Evolutionary conservation across 2,113 vertebrate species (phyloP).

Genomic region (Lepus europaeus): DNA sequence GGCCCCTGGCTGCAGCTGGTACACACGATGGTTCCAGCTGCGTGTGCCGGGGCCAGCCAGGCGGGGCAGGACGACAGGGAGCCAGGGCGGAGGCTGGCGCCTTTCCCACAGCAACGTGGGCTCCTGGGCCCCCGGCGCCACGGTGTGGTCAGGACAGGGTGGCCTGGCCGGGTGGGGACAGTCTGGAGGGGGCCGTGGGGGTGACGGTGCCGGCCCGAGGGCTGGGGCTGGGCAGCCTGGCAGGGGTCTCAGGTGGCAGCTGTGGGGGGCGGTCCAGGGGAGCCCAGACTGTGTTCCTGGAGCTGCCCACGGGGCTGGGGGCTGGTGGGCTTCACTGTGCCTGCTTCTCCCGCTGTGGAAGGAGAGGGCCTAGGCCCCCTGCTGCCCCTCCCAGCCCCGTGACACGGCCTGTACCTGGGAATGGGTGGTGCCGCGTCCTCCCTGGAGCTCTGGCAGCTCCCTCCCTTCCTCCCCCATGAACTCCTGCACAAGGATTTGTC

Average conservation of each 20-base stretch:
- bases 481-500: not conserved
- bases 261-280: not conserved
- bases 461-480: not conserved
- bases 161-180: not conserved
- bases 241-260: not conserved
- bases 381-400: not conserved
- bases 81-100: not conserved
- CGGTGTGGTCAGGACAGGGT: too few relatives aligned
- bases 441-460: not conserved
- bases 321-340: not conserved
- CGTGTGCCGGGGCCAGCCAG: not conserved
- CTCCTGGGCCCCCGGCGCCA: too few relatives aligned
- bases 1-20: not conserved
- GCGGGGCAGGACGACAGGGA: not conserved
- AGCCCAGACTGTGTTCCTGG: not conserved
- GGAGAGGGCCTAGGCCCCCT: not conserved
- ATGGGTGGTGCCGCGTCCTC: accelerated
- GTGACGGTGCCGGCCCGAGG: not conserved
- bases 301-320: not conserved
- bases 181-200: not conserved
- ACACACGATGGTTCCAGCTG: not conserved
- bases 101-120: not conserved
- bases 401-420: accelerated
- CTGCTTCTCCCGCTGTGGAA: not conserved
- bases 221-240: not conserved